Base-by-base conservation (phyloP, 2,888 invertebrate genomes). In the Ophonus ardosiacus region DNA sequence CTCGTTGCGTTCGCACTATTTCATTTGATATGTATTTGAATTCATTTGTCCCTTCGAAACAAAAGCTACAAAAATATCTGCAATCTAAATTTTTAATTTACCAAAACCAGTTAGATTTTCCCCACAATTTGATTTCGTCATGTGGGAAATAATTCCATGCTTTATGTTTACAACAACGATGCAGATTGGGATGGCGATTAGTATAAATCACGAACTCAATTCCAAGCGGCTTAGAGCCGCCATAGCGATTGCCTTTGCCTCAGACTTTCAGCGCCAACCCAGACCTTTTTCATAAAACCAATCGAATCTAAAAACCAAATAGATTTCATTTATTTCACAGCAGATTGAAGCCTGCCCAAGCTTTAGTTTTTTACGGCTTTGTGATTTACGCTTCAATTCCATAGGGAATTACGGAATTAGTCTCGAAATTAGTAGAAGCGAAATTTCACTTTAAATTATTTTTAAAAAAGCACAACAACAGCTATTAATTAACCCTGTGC, bases 281-380 rank as follows among this genome's bases (percentile, higher is more conserved):
- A 85, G 87, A 88, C 87, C 88, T 88, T 89, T 88, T 89, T 88
- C 88, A 88, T 88, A 89, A 88, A 88, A 88, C 88, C 88, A 88
- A 88, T 88, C 87, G 87, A 87, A 88, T 87, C 88, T 88, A 88
- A 88, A 89, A 88, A 88, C 88, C 88, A 88, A 88, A 89, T 88
- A 88, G 88, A 88, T 88, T 88, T 88, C 88, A 88, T 88, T 89
- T 88, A 88, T 88, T 88, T 88, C 87, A 86, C 86, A 86, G 87
- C 87, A 87, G 87, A 86, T 87, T 88, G 88, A 87, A 87, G 86
- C 86, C 43, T 51, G 43, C 43, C 43, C 43, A 51, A 51, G 43
- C 43, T 51, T 51, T 51, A 13, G 43, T 51, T 51, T 51, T 51
- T 8, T 51, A 51, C 13, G 43, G 43, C 43, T 51, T 51, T 51